Percentiles rank a stretch among this genome's conserved stretches.
phyloP scores from a whole-genome alignment of 2,797 vertebrate genomes.

The Catostomus latipinnis region DNA sequence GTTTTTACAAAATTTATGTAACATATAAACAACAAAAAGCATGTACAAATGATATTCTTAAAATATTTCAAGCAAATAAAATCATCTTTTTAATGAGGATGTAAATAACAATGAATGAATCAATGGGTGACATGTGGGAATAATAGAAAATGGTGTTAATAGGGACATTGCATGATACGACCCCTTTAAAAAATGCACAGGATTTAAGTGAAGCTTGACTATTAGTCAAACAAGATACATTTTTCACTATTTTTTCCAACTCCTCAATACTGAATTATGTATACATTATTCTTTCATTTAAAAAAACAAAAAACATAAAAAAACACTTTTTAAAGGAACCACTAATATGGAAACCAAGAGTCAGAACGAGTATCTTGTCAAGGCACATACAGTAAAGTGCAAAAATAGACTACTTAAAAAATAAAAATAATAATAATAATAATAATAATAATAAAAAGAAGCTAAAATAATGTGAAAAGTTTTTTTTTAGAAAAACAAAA shows the following conservation, averaged over 20 bases:
- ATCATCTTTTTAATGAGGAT: not conserved
- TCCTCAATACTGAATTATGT: too few relatives aligned
- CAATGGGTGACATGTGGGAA: not conserved
- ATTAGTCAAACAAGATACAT: too few relatives aligned
- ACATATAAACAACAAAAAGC: not conserved
- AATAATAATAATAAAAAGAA: not conserved
- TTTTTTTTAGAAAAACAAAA: too few relatives aligned
- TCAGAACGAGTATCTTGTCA: not conserved
- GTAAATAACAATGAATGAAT: not conserved
- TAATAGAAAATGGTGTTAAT: not conserved
- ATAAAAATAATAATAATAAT: not conserved
- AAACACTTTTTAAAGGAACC: too few relatives aligned
- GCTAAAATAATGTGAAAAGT: not conserved
- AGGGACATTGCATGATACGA: too few relatives aligned
- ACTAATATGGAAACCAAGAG: not conserved
- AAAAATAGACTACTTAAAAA: not conserved
- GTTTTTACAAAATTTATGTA: conserved; percentile 58
- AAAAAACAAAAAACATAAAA: too few relatives aligned
- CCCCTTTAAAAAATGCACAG: too few relatives aligned
- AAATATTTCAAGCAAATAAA: not conserved
- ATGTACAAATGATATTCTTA: not conserved
- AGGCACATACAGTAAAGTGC: conserved; percentile 2
- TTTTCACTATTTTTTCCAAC: too few relatives aligned
- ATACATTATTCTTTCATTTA: too few relatives aligned
- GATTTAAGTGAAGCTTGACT: too few relatives aligned